Evolutionary conservation across 2,113 vertebrate species (phyloP).

Genomic region (Colinus virginianus): DNA sequence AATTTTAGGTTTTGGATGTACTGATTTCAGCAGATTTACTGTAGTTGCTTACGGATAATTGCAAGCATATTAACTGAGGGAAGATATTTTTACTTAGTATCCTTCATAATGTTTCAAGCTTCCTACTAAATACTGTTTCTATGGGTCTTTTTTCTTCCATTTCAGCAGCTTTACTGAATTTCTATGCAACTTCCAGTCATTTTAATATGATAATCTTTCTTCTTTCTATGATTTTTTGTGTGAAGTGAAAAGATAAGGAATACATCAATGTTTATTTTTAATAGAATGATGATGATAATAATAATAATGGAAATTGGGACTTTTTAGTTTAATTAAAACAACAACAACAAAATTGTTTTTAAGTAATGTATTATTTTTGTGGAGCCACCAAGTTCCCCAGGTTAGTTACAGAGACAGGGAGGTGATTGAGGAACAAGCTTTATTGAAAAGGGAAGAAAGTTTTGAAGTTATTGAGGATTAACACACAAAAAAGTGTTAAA

Average conservation of each 20-base stretch:
- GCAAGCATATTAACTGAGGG: background rate
- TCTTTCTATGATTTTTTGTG: background rate
- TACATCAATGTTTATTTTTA: background rate
- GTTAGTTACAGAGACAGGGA: background rate
- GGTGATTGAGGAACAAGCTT: background rate
- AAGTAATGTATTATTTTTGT: background rate
- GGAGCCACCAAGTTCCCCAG: background rate
- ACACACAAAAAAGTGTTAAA: background rate
- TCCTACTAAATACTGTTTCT: background rate
- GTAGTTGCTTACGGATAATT: background rate
- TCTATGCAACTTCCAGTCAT: background rate
- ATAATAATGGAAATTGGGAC: background rate
- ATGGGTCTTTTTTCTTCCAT: background rate
- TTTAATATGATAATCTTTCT: background rate
- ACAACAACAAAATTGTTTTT: background rate
- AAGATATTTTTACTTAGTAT: background rate
- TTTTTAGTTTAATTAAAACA: background rate
- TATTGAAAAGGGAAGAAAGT: background rate
- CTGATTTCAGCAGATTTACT: background rate
- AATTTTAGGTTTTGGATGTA: background rate
- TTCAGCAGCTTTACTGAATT: background rate
- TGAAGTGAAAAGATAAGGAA: background rate
- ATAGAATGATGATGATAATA: background rate
- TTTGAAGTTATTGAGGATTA: background rate
- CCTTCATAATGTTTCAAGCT: background rate